These are phyloP conservation scores for Parotia lawesii DNA, from an alignment of 2,113 vertebrate genomes.

Conservation along the genomic window DNA sequence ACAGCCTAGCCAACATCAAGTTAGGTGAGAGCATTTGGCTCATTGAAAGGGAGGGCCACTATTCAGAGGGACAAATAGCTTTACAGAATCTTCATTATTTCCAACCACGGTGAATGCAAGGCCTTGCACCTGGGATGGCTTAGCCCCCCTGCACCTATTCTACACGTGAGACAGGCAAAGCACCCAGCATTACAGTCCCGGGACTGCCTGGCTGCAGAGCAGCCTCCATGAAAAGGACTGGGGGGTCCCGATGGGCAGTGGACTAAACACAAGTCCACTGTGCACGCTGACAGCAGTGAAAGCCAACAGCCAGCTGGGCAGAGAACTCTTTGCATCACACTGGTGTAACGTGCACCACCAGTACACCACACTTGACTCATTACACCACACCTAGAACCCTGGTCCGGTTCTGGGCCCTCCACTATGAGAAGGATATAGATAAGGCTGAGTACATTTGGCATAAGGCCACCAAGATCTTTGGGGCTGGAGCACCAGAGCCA, in stretches of 20 bases:
- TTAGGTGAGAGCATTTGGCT: neutral
- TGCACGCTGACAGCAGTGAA: neutral
- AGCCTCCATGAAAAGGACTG: neutral
- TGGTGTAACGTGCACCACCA: neutral
- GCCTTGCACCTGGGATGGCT: neutral
- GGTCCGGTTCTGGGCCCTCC: neutral
- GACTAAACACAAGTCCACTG: fast-evolving
- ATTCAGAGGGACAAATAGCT: neutral
- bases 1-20: neutral
- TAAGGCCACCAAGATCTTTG: neutral
- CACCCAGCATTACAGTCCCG: neutral
- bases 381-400: neutral
- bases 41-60: neutral
- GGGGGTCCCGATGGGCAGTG: neutral
- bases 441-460: neutral
- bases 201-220: neutral
- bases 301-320: neutral
- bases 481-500: neutral
- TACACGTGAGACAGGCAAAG: neutral
- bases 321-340: neutral
- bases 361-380: neutral
- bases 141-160: neutral
- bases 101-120: neutral
- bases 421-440: neutral
- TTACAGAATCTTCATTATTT: neutral